Conservation (phyloP, 2,888 invertebrate species). For the Metalampra italica region DNA sequence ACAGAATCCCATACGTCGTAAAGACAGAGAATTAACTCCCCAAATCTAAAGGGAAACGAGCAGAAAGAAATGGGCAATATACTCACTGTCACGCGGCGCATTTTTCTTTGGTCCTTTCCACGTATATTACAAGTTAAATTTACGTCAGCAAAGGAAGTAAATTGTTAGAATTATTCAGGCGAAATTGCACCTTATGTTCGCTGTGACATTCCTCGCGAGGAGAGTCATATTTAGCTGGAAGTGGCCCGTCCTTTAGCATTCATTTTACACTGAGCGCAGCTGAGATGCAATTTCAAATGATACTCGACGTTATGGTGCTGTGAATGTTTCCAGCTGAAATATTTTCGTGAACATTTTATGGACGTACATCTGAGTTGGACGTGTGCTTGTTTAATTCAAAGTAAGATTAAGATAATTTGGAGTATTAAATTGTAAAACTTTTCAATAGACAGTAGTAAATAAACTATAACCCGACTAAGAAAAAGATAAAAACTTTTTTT, state of each 20-base stretch:
- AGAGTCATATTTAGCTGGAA: conserved; percentile 6
- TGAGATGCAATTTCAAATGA: neutral
- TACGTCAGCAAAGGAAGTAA: conserved; percentile 19
- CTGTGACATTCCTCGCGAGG: conserved; percentile 12
- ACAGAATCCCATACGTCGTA: neutral
- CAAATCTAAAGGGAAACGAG: conserved; percentile 2
- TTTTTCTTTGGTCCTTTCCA: conserved; percentile 24
- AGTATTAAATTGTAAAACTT: no score
- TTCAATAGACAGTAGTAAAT: no score
- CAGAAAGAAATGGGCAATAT: conserved; percentile 7
- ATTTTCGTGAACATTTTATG: no score
- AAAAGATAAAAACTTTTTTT: no score
- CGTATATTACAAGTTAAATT: conserved; percentile 24
- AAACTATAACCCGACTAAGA: no score
- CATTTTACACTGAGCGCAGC: neutral
- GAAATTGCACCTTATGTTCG: conserved; percentile 24
- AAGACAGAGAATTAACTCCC: conserved; percentile 7
- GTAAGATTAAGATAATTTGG: no score
- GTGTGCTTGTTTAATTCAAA: no score
- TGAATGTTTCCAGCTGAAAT: no score
- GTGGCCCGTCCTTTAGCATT: neutral
- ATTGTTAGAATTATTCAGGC: conserved; percentile 29
- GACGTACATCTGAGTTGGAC: no score
- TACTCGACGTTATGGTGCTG: neutral
- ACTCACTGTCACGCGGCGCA: conserved; percentile 16